phyloP scores from a whole-genome alignment of 2,888 invertebrate species.

The Pyrrhosoma nymphula region DNA sequence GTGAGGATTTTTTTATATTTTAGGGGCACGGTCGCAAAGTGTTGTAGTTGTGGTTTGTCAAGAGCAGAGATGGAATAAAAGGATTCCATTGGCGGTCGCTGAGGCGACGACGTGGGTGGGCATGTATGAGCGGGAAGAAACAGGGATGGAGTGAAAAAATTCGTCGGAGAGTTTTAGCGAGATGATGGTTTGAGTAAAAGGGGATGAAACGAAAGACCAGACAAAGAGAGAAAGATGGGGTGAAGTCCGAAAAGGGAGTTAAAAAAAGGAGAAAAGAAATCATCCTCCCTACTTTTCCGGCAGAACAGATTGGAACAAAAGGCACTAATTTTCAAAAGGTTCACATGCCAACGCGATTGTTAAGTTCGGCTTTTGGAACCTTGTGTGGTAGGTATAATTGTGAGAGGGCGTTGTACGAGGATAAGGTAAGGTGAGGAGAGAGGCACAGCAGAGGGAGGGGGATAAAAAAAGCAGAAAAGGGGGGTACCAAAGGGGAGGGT shows the following conservation, averaged over 20 bases:
- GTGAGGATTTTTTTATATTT: neutral
- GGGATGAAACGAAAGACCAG: neutral
- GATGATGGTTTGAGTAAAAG: neutral
- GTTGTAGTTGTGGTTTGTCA: slow-evolving; percentile 26
- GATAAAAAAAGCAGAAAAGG: neutral
- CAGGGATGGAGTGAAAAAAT: neutral
- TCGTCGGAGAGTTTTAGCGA: neutral
- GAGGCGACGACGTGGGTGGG: neutral
- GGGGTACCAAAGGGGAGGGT: neutral
- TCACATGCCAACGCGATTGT: slow-evolving; percentile 35
- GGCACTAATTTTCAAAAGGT: slow-evolving; percentile 29
- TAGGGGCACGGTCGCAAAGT: neutral
- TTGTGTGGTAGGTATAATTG: neutral
- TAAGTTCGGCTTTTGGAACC: slow-evolving; percentile 11
- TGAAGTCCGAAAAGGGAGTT: neutral
- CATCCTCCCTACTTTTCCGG: slow-evolving; percentile 1
- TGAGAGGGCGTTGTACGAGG: neutral
- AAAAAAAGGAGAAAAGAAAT: neutral
- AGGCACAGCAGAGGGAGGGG: neutral
- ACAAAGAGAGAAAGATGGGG: neutral
- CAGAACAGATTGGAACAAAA: neutral
- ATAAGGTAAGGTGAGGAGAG: neutral
- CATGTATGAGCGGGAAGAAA: neutral
- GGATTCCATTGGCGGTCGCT: slow-evolving; percentile 15
- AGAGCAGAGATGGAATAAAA: neutral